Conservation (phyloP, 2,888 invertebrate species). For the Hydropsyche betteni region DNA sequence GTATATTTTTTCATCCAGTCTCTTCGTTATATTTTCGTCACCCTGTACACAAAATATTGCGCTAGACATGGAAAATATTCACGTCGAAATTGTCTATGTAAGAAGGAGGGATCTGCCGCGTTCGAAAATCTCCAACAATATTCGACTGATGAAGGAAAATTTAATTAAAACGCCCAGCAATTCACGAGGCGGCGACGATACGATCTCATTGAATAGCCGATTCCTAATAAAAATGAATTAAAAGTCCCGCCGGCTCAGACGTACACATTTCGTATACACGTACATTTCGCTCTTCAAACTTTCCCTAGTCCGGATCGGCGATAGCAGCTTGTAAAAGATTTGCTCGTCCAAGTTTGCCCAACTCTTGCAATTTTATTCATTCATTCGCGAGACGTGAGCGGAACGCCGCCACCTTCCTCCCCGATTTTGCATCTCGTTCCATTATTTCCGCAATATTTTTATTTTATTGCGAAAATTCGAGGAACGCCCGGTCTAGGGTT, state of each 20-base stretch:
- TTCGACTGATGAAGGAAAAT: slow-evolving; percentile 25
- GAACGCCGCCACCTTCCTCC: background rate
- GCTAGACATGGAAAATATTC: no score
- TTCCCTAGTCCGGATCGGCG: background rate
- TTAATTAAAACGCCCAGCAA: slow-evolving; percentile 30
- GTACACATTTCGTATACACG: no score
- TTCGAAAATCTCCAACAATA: slow-evolving; percentile 15
- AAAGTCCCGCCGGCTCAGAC: slow-evolving; percentile 16
- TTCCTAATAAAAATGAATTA: slow-evolving; percentile 38
- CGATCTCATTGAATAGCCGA: slow-evolving; percentile 12
- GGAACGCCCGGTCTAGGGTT: no score
- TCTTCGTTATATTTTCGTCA: no score
- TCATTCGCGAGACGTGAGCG: background rate
- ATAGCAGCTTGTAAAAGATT: slow-evolving; percentile 37
- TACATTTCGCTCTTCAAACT: background rate
- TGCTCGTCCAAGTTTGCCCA: slow-evolving; percentile 16
- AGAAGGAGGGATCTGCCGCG: background rate
- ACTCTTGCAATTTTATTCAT: slow-evolving; percentile 25
- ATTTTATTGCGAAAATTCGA: background rate
- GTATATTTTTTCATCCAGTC: no score
- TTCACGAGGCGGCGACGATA: background rate
- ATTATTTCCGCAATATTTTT: slow-evolving; percentile 2
- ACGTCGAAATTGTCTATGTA: no score
- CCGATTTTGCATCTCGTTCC: background rate
- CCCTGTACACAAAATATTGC: no score